Conservation (phyloP, 2,113 vertebrate genomes). For the Sprattus sprattus region DNA sequence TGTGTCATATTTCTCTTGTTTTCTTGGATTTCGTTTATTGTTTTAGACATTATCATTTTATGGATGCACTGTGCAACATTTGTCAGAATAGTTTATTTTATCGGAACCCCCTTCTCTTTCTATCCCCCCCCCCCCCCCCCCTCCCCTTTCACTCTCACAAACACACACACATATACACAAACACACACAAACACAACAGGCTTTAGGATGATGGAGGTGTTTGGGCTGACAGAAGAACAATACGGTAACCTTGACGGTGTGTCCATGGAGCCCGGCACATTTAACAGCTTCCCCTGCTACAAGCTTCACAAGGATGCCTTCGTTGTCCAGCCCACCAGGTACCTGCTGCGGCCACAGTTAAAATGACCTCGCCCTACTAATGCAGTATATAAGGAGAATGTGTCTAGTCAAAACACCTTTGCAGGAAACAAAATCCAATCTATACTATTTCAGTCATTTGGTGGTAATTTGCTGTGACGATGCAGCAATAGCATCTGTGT, state of each 20-base stretch:
- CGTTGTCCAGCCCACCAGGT: constrained; percentile 93
- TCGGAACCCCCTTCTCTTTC: neutral
- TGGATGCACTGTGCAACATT: neutral
- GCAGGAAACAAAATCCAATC: neutral
- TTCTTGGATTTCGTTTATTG: neutral
- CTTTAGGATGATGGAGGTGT: constrained; percentile 98
- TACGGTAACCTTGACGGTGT: constrained; percentile 85
- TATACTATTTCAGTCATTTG: neutral
- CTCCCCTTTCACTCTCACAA: neutral
- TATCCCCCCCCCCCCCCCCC: neutral
- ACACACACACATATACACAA: neutral
- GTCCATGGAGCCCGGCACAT: constrained; percentile 94
- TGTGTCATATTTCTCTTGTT: neutral
- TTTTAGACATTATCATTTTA: neutral
- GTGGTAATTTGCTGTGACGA: neutral
- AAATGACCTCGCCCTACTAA: neutral
- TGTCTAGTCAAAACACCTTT: neutral
- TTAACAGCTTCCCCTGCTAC: constrained; percentile 89
- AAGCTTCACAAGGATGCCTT: constrained; percentile 84
- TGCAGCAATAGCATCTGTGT: neutral
- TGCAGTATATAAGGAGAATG: neutral
- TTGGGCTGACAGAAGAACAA: constrained; percentile 86
- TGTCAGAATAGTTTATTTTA: neutral
- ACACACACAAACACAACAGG: constrained; percentile 64
- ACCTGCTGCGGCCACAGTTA: constrained; percentile 24